These are phyloP conservation scores for Cephalopholis sonnerati DNA, from an alignment of 2,113 vertebrate genomes.

Conservation along the genomic window DNA sequence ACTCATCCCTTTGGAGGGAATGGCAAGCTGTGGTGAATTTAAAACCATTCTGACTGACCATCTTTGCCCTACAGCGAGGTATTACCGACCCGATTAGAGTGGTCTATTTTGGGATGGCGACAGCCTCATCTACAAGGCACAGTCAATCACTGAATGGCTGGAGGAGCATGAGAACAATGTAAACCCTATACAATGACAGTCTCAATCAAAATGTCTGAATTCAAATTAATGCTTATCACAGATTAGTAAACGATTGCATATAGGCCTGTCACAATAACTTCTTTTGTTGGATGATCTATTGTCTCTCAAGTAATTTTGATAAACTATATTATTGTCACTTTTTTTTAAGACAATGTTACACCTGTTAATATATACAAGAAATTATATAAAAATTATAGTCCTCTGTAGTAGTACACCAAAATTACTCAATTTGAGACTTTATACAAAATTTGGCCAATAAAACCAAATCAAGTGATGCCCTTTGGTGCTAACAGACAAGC, in stretches of 20 bases:
- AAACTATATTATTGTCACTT: no score
- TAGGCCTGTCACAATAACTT: no score
- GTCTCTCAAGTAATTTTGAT: no score
- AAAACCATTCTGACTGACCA: conserved; percentile 42
- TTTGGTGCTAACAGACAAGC: no score
- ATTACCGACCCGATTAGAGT: conserved; percentile 61
- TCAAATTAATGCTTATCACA: neutral
- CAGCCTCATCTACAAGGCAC: conserved; percentile 46
- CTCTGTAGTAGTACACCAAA: no score
- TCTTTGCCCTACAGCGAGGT: conserved; percentile 49
- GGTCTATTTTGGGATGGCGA: conserved; percentile 58
- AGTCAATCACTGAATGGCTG: conserved; percentile 44
- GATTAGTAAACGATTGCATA: neutral
- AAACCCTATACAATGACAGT: conserved; percentile 8
- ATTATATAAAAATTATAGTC: no score
- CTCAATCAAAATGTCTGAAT: conserved; percentile 8
- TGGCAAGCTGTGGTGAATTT: conserved; percentile 36
- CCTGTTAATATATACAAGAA: no score
- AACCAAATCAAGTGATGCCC: no score
- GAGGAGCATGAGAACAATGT: conserved; percentile 42
- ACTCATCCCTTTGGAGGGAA: conserved; percentile 26
- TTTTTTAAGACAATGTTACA: no score
- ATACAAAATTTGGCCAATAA: no score
- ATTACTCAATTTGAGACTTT: no score
- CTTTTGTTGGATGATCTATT: no score